These are phyloP conservation scores for Serilophus lunatus DNA, from an alignment of 2,113 vertebrate species.

Conservation along the genomic window DNA sequence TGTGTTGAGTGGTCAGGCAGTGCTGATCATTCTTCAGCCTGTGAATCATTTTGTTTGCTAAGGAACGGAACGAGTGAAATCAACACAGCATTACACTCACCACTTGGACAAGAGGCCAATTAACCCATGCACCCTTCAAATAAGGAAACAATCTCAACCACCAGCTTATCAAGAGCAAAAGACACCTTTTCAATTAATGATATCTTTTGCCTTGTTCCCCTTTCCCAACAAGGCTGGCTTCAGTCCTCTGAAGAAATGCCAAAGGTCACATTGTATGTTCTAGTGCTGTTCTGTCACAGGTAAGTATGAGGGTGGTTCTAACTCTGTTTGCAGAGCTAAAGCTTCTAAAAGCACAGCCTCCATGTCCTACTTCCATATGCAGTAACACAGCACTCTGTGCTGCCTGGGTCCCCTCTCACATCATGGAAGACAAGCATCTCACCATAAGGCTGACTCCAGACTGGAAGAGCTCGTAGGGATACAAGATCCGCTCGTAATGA, in stretches of 20 bases:
- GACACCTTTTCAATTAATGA: background rate
- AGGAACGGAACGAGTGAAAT: background rate
- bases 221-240: background rate
- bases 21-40: background rate
- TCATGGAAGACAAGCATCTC: conserved; percentile 16
- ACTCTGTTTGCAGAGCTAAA: background rate
- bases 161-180: background rate
- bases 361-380: accelerated
- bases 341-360: background rate
- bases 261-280: accelerated
- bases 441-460: conserved; percentile 95
- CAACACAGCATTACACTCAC: background rate
- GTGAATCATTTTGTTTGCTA: background rate
- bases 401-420: background rate
- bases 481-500: conserved; percentile 93
- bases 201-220: background rate
- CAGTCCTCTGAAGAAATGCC: background rate
- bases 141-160: background rate
- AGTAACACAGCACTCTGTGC: background rate
- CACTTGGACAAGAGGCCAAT: background rate
- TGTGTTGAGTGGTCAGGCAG: background rate
- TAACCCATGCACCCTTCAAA: background rate
- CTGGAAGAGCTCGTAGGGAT: conserved; percentile 97
- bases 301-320: background rate
- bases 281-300: background rate